A percentile compares a stretch with the other conserved stretches of the same genome.
Evolutionary conservation across 2,888 invertebrate species (phyloP).

Genomic region (Leucozona laternaria): DNA sequence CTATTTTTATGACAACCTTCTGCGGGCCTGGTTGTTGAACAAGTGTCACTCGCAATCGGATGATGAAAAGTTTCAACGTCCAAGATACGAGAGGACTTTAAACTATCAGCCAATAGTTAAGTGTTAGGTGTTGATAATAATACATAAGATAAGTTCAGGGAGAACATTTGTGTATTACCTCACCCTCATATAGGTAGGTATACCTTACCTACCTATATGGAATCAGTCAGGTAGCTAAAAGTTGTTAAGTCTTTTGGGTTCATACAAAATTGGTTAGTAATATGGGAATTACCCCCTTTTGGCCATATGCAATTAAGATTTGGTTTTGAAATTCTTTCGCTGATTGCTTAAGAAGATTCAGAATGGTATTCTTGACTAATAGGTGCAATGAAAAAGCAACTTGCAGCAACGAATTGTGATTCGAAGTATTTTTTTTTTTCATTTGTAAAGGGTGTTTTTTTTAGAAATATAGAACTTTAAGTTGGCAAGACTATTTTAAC

Average conservation of each 20-base stretch:
- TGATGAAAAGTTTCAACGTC: conserved; percentile 43
- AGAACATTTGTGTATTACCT: not conserved
- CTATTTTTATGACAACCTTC: conserved; percentile 13
- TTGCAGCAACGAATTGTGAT: not conserved
- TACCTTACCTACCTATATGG: not conserved
- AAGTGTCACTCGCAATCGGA: conserved; percentile 2
- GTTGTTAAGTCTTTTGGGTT: not conserved
- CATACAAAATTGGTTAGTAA: not conserved
- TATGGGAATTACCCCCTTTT: not conserved
- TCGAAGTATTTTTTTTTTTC: not conserved
- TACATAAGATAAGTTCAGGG: conserved; percentile 28
- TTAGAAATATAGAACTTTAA: too few species aligned
- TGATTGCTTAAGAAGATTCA: not conserved
- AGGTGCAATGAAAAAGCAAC: not conserved
- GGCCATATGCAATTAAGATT: too few species aligned
- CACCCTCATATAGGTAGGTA: too few species aligned
- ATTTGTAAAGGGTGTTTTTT: too few species aligned
- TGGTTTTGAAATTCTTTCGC: not conserved
- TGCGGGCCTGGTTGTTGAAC: conserved; percentile 13
- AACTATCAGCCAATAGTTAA: conserved; percentile 54
- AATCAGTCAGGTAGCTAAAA: not conserved
- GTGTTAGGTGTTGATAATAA: conserved; percentile 37
- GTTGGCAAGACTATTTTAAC: too few species aligned
- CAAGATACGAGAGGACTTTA: conserved; percentile 50
- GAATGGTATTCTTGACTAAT: not conserved